phyloP scores from a whole-genome alignment of 2,888 invertebrate genomes.

The Pyrgus malvae region DNA sequence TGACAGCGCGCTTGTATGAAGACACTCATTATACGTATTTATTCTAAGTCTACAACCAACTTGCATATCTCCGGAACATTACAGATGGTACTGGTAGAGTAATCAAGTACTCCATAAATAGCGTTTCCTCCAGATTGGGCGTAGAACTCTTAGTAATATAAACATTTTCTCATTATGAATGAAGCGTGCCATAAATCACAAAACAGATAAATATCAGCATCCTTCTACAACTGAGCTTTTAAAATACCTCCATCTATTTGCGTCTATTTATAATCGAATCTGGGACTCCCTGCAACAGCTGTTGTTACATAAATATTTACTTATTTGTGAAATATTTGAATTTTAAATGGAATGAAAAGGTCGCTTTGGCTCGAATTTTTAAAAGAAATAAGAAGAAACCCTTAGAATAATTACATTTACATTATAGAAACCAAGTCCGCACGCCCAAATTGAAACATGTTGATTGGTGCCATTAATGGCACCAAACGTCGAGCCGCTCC shows the following conservation, averaged over 20 bases:
- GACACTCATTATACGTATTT: too few species aligned
- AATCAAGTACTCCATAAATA: neutral
- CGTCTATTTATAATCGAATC: slow-evolving; percentile 18
- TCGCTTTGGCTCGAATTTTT: neutral
- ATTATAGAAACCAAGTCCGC: too few species aligned
- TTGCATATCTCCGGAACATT: too few species aligned
- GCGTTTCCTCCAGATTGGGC: neutral
- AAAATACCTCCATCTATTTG: slow-evolving; percentile 11
- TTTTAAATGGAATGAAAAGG: neutral
- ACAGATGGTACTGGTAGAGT: too few species aligned
- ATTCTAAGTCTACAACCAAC: too few species aligned
- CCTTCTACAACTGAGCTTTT: slow-evolving; percentile 18
- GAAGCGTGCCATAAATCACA: slow-evolving; percentile 7
- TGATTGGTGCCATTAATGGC: too few species aligned
- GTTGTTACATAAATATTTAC: slow-evolving; percentile 14
- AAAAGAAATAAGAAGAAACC: too few species aligned
- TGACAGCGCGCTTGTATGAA: too few species aligned
- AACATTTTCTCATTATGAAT: slow-evolving; percentile 12
- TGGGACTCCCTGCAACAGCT: slow-evolving; percentile 14
- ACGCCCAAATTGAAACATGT: too few species aligned
- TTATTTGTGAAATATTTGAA: slow-evolving; percentile 15
- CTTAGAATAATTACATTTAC: too few species aligned
- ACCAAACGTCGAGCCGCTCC: too few species aligned
- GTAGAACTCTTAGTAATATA: neutral
- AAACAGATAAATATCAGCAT: slow-evolving; percentile 11